Conservation (phyloP, 2,888 invertebrate species). For the Cheilosia vulpina region DNA sequence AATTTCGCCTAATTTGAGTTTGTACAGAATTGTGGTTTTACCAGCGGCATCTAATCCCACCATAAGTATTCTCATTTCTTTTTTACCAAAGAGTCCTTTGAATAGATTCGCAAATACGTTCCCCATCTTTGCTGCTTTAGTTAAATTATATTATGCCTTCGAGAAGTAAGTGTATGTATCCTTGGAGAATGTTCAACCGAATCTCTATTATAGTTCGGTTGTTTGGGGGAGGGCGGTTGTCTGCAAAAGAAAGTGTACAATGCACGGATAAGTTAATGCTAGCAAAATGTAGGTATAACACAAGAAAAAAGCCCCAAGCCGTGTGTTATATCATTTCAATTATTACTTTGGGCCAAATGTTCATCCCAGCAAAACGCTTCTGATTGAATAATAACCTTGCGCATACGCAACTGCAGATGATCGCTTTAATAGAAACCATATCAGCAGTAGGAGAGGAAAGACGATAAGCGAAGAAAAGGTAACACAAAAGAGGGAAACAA, state of each 20-base stretch:
- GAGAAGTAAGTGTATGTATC: constrained; percentile 15
- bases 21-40: constrained; percentile 99
- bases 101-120: constrained; percentile 98
- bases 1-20: constrained; percentile 99
- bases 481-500: neutral
- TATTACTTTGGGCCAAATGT: constrained; percentile 7
- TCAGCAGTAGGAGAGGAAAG: neutral
- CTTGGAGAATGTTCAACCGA: constrained; percentile 82
- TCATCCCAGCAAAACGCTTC: constrained; percentile 20
- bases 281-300: neutral
- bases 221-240: constrained; percentile 43
- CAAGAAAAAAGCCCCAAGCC: neutral
- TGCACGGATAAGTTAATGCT: neutral
- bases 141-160: constrained; percentile 46
- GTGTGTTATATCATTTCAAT: neutral
- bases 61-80: constrained; percentile 99
- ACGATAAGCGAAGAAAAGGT: constrained; percentile 14
- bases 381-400: constrained; percentile 24
- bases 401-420: constrained; percentile 5
- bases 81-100: constrained; percentile 99
- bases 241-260: constrained; percentile 13
- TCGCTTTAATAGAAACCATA: constrained; percentile 1
- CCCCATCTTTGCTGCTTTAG: constrained; percentile 90
- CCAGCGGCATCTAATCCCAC: constrained; percentile 99
- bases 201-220: constrained; percentile 78